These are phyloP conservation scores for Rhizoglyphus robini DNA, from an alignment of 1,140 invertebrate species.

Conservation along the genomic window DNA sequence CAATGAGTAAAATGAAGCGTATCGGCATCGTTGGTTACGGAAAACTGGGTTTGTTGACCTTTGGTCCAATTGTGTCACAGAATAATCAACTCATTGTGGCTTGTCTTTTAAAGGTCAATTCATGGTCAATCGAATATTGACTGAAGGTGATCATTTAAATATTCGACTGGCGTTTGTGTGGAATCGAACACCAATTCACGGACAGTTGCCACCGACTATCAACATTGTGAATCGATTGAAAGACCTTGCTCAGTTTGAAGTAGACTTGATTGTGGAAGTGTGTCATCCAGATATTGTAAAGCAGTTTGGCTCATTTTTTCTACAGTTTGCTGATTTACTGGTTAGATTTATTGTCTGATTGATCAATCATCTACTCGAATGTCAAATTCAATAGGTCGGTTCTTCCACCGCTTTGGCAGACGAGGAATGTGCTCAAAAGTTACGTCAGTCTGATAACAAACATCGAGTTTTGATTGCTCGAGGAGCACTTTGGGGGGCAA, in stretches of 20 bases:
- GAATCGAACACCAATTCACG: constrained; percentile 36
- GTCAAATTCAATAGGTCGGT: constrained; percentile 37
- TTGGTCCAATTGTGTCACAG: too few species aligned
- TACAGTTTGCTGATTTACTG: constrained; percentile 38
- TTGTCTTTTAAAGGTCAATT: constrained; percentile 36
- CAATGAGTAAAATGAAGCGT: too few species aligned
- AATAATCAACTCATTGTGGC: too few species aligned
- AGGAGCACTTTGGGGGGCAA: constrained; percentile 48
- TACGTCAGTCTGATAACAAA: constrained; percentile 28
- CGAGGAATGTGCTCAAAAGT: constrained; percentile 33
- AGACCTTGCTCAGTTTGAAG: constrained; percentile 31
- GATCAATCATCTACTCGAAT: too few species aligned
- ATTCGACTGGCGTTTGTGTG: constrained; percentile 41
- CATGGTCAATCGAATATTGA: constrained; percentile 34
- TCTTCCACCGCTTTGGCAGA: constrained; percentile 44
- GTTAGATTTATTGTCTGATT: constrained; percentile 28
- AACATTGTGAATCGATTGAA: constrained; percentile 31
- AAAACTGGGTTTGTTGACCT: constrained; percentile 37
- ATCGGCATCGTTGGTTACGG: constrained; percentile 42
- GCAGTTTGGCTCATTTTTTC: constrained; percentile 37
- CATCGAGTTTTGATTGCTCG: constrained; percentile 43
- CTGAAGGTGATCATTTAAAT: constrained; percentile 25
- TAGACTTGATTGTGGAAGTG: constrained; percentile 47
- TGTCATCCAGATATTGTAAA: constrained; percentile 43
- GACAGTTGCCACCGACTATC: constrained; percentile 30